Evolutionary conservation across 35 echinoderm and acorn worm genomes (phyloP), one percentile per base, ranked within the genome.

Genomic region (Diadema setosum): DNA sequence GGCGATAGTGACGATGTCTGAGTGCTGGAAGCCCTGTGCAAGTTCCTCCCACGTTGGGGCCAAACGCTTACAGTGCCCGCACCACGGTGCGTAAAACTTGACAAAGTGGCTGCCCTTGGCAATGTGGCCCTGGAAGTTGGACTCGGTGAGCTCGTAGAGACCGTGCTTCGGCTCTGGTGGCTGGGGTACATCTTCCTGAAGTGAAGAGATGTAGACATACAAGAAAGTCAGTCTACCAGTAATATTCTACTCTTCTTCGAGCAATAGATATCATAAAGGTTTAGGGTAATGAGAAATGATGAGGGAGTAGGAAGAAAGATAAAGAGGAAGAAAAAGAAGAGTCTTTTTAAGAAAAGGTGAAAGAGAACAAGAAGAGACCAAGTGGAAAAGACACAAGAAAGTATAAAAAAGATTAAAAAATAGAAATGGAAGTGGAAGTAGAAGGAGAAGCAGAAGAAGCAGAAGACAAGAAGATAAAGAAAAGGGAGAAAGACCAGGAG

Each of bases 41-140:
- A 99, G 96, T 9, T 99, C 65, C 2, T 92, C 82, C 96, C 96
- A 99, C 3, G 70, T 81, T 12, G 92, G 92, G 9, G 92, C 92
- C 17, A 99, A 80, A 65, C 75, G 84, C 75, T 99, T 99, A 83
- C 96, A 99, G 85, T 99, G 96, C 25, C 96, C 96, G 40, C 96
- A 99, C 96, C 96, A 99, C 0, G 96, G 96, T 57, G 96, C 96
- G 40, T 94, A 99, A 70, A 94, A 99, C 67, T 99, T 92, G 70
- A 99, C 78, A 39, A 99, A 99, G 39, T 94, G 93, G 42, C 90
- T 82, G 16, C 96, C 96, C 41, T 83, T 88, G 2, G 58, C 60
- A 1, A 95, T 46, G 46, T 94, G 93, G 21, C 58, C 60, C 65
- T 99, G 94, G 84, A 99, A 99, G 61, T 30, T 89, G 24, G 65